Conservation (phyloP, 2,797 vertebrate genomes). For the Pteronotus mesoamericanus region DNA sequence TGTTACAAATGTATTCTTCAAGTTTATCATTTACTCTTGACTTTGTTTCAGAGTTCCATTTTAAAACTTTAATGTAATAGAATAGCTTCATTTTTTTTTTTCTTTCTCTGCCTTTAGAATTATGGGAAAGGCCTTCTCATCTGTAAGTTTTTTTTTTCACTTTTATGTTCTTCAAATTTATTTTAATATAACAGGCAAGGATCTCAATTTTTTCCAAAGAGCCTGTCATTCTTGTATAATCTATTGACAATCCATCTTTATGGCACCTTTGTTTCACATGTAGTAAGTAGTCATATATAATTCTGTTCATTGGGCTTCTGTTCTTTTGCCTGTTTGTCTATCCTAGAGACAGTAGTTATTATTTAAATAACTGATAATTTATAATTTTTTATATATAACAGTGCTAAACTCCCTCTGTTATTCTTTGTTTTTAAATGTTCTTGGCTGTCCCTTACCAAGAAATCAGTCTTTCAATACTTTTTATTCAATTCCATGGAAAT, state of each 20-base stretch:
- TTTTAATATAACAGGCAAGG: not conserved
- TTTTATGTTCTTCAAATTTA: slow-evolving; percentile 5
- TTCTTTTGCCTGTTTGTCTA: not conserved
- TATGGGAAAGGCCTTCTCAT: not conserved
- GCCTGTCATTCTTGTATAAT: not conserved
- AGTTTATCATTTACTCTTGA: not conserved
- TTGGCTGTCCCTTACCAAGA: not conserved
- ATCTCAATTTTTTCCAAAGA: not conserved
- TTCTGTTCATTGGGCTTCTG: slow-evolving; percentile 18
- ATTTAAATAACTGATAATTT: not conserved
- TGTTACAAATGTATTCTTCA: not conserved
- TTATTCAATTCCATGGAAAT: not conserved
- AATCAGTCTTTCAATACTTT: not conserved
- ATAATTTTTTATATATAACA: not conserved
- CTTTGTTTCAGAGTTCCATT: not conserved
- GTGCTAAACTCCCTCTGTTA: not conserved
- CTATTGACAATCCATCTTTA: not conserved
- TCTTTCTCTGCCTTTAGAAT: not conserved
- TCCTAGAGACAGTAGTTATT: not conserved
- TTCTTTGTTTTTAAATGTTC: slow-evolving; percentile 13
- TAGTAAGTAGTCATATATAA: not conserved
- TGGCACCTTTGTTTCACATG: not conserved
- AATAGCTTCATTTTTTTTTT: not conserved
- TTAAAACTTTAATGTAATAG: not conserved
- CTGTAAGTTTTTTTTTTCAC: not conserved